Base-by-base conservation (phyloP, 2,888 invertebrate species). In the Petrolisthes manimaculis region DNA sequence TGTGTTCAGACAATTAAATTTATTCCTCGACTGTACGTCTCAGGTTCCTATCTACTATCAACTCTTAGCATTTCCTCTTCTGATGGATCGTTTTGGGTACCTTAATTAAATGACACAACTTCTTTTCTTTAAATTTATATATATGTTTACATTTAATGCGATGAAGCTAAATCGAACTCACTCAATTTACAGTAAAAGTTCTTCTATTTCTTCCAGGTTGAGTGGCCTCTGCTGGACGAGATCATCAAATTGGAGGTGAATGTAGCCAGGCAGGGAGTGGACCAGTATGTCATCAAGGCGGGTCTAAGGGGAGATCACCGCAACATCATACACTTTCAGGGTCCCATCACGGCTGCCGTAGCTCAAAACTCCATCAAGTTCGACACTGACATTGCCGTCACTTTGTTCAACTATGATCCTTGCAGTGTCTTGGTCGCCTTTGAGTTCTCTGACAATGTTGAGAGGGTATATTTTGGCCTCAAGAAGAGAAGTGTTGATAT, bases 271-370 rank as follows among this genome's bases (percentile, higher is more conserved):
- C 12, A 12, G 6, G 71, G 71, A 12, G 18, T n/a, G 21, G n/a
- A 71, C 6, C 18, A 71, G 18, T 71, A 71, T 21, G 6, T 71
- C 1, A 21, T 71, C 18, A 71, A 71, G 21, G n/a, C 21, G 6
- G 71, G 71, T 6, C 14, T 71, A 12, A n/a, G 14, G 14, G n/a
- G 21, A 71, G 71, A 71, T 71, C 3, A n/a, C 21, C n/a, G 14
- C 4, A 51, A 21, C 0, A 3, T 88, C 21, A 51, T 88, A 8
- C 74, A 81, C 24, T 18, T 84, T 0, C 14, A 56, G 5, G 88
- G 88, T 0, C 88, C 88, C n/a, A 74, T 88, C 12, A 75, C 61
- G 9, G 55, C 18, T 24, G 14, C 24, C 5, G 6, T 71, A 14
- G 61, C 84, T 18, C 69, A 51, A 53, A 21, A n/a, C n/a, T 14